phyloP scores from a whole-genome alignment of 2,888 invertebrate genomes.

The Acleris literana region DNA sequence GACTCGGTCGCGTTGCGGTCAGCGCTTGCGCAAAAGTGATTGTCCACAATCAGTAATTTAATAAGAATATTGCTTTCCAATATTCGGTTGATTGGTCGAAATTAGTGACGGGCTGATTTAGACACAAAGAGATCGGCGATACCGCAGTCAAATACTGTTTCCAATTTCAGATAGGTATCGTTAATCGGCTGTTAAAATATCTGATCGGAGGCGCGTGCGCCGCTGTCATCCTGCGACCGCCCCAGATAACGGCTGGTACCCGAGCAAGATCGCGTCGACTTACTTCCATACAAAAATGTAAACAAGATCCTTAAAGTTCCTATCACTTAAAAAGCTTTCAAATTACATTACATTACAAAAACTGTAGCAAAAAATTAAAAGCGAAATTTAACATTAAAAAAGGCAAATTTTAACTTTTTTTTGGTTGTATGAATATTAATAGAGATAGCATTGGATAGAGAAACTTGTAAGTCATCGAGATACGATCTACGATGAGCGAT shows the following conservation, averaged over 20 bases:
- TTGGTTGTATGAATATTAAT: slow-evolving; percentile 35
- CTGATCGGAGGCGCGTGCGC: slow-evolving; percentile 33
- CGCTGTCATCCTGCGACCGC: slow-evolving; percentile 15
- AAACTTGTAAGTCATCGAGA: slow-evolving; percentile 35
- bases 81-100: slow-evolving; percentile 34
- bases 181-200: slow-evolving; percentile 35
- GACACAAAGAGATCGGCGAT: slow-evolving; percentile 34
- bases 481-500: slow-evolving; percentile 34
- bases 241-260: not conserved
- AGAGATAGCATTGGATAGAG: slow-evolving; percentile 23
- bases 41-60: slow-evolving; percentile 37
- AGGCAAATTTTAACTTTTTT: slow-evolving; percentile 26
- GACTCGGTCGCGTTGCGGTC: slow-evolving; percentile 20
- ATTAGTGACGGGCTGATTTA: slow-evolving; percentile 38
- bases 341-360: slow-evolving; percentile 27
- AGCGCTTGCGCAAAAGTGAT: slow-evolving; percentile 34
- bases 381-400: slow-evolving; percentile 22
- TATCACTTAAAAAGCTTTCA: slow-evolving; percentile 28
- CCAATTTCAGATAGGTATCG: slow-evolving; percentile 37
- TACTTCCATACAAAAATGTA: slow-evolving; percentile 28
- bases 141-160: slow-evolving; percentile 34
- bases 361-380: not conserved
- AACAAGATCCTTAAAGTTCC: slow-evolving; percentile 26
- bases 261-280: slow-evolving; percentile 13
- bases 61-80: slow-evolving; percentile 36